A percentile compares a stretch with the other conserved stretches of the same genome.
phyloP scores from a whole-genome alignment of 2,113 vertebrate genomes.

The Tricholaema leucomelas region DNA sequence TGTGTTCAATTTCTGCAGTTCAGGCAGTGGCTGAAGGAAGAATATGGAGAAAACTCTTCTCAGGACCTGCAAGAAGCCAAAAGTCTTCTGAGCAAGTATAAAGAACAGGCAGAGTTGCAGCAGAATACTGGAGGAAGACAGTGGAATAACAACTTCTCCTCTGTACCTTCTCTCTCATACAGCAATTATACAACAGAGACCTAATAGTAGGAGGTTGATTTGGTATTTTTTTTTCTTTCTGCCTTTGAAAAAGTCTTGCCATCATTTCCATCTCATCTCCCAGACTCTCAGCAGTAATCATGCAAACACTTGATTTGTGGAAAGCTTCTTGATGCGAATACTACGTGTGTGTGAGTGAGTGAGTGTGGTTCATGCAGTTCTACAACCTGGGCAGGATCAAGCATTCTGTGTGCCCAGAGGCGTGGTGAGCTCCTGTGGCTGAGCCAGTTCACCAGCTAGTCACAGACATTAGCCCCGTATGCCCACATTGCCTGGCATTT shows the following conservation, averaged over 20 bases:
- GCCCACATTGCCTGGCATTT: constrained; percentile 28
- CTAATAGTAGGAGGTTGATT: not conserved
- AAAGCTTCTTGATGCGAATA: constrained; percentile 18
- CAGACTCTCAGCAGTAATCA: not conserved
- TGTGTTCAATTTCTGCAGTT: constrained; percentile 75
- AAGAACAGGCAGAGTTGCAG: constrained; percentile 65
- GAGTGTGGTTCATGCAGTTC: constrained; percentile 29
- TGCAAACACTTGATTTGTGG: constrained; percentile 11
- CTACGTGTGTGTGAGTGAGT: not conserved
- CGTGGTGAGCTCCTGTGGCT: not conserved
- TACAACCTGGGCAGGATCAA: not conserved
- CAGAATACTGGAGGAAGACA: constrained; percentile 64
- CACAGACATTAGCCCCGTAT: not conserved
- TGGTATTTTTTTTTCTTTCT: not conserved
- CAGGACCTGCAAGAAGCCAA: constrained; percentile 85
- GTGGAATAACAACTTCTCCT: constrained; percentile 74
- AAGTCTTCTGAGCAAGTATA: constrained; percentile 82
- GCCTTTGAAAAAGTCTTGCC: not conserved
- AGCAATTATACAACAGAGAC: constrained; percentile 75
- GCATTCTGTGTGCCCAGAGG: not conserved
- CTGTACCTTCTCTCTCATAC: constrained; percentile 68
- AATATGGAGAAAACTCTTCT: constrained; percentile 88
- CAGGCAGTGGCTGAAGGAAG: constrained; percentile 86
- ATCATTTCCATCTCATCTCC: constrained; percentile 27
- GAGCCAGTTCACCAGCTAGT: not conserved